Evolutionary conservation across 2,797 vertebrate species (phyloP).

Genomic region (Tokudaia muenninki): DNA sequence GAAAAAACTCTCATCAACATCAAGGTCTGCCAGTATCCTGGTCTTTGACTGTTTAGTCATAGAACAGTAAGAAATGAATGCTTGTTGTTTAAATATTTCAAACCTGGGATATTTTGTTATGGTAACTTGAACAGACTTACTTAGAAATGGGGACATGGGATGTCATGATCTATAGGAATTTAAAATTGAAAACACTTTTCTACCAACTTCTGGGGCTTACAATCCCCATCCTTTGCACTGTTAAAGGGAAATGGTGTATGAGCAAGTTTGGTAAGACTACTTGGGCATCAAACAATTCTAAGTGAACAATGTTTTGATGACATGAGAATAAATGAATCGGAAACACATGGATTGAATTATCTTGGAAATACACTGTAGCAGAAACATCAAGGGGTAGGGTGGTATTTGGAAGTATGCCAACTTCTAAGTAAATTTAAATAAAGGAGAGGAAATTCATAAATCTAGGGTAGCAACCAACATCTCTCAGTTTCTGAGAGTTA

Average conservation of each 20-base stretch:
- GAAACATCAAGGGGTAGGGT: conserved; percentile 43
- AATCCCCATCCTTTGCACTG: neutral
- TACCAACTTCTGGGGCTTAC: neutral
- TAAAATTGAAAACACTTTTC: conserved; percentile 41
- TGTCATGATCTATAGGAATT: neutral
- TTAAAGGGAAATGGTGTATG: conserved; percentile 61
- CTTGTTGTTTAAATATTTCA: neutral
- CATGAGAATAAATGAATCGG: conserved; percentile 63
- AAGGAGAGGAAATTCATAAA: neutral
- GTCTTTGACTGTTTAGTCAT: neutral
- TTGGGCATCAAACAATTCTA: conserved; percentile 68
- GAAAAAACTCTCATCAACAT: neutral
- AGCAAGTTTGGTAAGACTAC: conserved; percentile 28
- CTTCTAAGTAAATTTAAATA: conserved; percentile 45
- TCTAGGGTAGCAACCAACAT: neutral
- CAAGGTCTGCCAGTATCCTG: neutral
- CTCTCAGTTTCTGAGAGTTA: neutral
- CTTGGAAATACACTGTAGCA: conserved; percentile 53
- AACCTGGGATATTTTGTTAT: conserved; percentile 1
- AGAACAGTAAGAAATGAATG: neutral
- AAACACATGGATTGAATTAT: conserved; percentile 72
- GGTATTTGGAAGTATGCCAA: conserved; percentile 62
- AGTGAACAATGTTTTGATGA: conserved; percentile 74
- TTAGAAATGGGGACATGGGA: neutral
- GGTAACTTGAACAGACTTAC: neutral